A percentile compares a stretch with the other conserved stretches of the same genome.
Evolutionary conservation across 2,113 vertebrate species (phyloP).

Genomic region (Paramisgurnus dabryanus): DNA sequence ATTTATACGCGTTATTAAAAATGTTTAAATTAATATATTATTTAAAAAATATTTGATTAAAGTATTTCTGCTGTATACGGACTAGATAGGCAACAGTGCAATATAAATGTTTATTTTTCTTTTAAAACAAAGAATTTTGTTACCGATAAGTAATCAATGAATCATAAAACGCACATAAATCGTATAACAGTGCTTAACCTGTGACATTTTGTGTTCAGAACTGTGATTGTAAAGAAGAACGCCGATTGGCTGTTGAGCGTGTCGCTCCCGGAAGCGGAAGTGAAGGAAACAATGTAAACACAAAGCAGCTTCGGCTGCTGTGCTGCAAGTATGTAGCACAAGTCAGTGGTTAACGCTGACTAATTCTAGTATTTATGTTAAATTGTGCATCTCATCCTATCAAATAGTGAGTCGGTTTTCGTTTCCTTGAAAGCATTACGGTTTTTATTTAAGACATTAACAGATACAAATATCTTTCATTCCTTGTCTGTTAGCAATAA

Average conservation of each 20-base stretch:
- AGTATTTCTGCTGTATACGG: no score
- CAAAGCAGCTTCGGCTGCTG: no score
- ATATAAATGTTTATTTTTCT: no score
- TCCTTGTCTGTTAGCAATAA: not conserved
- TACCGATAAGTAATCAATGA: not conserved
- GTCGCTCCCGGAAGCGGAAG: slow-evolving; percentile 31
- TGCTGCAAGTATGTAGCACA: not conserved
- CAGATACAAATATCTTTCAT: not conserved
- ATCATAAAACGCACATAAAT: no score
- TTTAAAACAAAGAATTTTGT: no score
- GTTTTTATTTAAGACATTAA: not conserved
- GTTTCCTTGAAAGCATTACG: not conserved
- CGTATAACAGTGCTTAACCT: not conserved
- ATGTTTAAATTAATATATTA: no score
- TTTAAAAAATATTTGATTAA: no score
- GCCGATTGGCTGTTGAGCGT: not conserved
- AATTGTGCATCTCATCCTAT: not conserved
- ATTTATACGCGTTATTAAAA: not conserved
- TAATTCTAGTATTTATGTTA: not conserved
- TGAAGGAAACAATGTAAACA: slow-evolving; percentile 28
- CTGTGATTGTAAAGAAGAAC: not conserved
- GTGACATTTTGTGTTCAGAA: not conserved
- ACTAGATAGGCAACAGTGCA: no score
- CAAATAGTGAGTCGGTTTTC: slow-evolving; percentile 1
- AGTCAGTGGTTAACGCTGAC: not conserved